Evolutionary conservation across 2,888 invertebrate species (phyloP).

Genomic region (Busseola fusca): DNA sequence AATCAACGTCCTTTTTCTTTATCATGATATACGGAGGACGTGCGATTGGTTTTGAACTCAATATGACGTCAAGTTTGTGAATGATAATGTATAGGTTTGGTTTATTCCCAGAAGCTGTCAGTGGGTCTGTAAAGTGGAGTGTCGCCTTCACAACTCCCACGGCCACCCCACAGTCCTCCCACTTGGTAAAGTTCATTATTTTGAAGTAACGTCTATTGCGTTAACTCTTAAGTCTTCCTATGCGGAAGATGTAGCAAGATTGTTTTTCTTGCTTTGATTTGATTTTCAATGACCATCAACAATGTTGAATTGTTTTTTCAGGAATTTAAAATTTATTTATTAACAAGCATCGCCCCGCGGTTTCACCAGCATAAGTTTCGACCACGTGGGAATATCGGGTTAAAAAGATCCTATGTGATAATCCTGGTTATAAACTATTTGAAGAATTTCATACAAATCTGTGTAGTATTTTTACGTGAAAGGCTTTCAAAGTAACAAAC

Average conservation of each 20-base stretch:
- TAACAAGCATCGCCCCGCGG: neutral
- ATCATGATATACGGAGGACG: neutral
- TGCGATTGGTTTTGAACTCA: neutral
- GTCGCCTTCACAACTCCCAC: slow-evolving; percentile 16
- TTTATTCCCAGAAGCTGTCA: neutral
- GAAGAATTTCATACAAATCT: neutral
- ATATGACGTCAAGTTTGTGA: slow-evolving; percentile 1
- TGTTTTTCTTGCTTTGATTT: neutral
- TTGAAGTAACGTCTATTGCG: neutral
- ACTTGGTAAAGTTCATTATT: slow-evolving; percentile 19
- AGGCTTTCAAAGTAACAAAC: too few species aligned
- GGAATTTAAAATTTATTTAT: neutral
- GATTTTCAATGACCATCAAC: neutral
- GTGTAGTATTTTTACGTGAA: neutral
- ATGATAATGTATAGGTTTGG: slow-evolving; percentile 7
- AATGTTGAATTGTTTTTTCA: neutral
- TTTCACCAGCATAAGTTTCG: neutral
- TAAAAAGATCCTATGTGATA: neutral
- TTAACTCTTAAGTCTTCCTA: neutral
- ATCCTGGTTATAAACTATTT: neutral
- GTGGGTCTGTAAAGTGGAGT: slow-evolving; percentile 11
- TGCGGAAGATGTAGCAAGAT: neutral
- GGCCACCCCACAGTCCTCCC: neutral
- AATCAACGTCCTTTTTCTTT: neutral
- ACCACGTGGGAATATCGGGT: neutral